Conservation (phyloP, 2,888 invertebrate genomes). For the Athalia circularis region DNA sequence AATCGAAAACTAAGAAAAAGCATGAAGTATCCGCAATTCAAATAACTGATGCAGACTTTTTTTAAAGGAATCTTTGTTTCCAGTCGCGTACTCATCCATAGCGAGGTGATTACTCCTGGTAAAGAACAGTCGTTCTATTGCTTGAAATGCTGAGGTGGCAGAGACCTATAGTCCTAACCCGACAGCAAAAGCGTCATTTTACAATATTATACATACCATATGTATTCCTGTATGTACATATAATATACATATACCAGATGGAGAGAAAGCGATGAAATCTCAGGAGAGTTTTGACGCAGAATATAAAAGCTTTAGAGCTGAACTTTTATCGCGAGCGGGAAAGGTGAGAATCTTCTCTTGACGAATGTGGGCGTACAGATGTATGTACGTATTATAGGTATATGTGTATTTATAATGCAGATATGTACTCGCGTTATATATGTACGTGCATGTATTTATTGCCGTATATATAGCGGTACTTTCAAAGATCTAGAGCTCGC, state of each 20-base stretch:
- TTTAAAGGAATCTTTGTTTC: too few relatives aligned
- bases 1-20: too few relatives aligned
- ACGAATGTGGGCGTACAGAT: background rate
- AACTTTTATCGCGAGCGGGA: background rate
- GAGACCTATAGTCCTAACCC: too few relatives aligned
- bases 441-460: background rate
- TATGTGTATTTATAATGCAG: background rate
- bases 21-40: too few relatives aligned
- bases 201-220: background rate
- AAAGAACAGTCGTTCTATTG: too few relatives aligned
- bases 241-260: background rate
- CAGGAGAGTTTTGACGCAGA: constrained; percentile 6
- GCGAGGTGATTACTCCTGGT: too few relatives aligned
- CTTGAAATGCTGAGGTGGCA: too few relatives aligned
- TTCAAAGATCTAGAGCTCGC: background rate
- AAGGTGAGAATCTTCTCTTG: constrained; percentile 12
- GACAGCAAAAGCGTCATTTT: too few relatives aligned
- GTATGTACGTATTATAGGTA: background rate
- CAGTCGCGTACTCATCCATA: too few relatives aligned
- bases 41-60: too few relatives aligned
- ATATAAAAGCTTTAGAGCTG: background rate
- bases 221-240: background rate
- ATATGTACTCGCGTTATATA: too few relatives aligned
- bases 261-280: constrained; percentile 4
- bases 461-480: background rate